Conservation (phyloP, 1,140 invertebrate species). For the Eufriesea mexicana region DNA sequence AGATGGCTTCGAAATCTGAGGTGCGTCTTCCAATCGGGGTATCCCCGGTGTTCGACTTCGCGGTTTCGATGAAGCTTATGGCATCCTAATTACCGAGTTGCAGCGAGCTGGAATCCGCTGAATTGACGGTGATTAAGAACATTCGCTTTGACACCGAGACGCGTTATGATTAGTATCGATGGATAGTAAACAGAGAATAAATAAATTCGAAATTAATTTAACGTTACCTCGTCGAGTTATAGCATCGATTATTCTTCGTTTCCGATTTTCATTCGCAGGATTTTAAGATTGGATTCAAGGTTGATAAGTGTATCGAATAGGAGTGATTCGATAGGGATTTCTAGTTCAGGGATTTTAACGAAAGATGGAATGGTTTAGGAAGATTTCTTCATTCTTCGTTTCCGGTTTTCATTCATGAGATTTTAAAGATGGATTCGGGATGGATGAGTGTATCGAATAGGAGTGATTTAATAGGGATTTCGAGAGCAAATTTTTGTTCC, state of each 20-base stretch:
- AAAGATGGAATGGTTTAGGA: not conserved
- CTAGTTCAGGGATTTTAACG: not conserved
- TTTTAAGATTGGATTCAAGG: too few species aligned
- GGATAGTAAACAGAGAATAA: too few species aligned
- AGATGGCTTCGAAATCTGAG: slow-evolving; percentile 56
- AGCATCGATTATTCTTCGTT: not conserved
- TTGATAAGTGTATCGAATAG: too few species aligned
- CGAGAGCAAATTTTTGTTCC: not conserved
- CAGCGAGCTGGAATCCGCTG: not conserved
- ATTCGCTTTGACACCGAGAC: not conserved
- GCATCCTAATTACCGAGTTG: slow-evolving; percentile 11
- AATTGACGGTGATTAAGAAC: not conserved
- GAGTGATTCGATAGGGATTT: too few species aligned
- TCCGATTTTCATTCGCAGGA: too few species aligned
- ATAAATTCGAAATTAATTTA: not conserved
- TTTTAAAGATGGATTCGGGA: too few species aligned
- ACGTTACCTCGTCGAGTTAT: not conserved
- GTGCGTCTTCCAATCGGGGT: slow-evolving; percentile 25
- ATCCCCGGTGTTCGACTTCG: not conserved
- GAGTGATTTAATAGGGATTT: too few species aligned
- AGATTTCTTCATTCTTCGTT: not conserved
- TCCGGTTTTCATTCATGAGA: too few species aligned
- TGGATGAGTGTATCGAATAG: too few species aligned
- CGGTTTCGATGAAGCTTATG: not conserved
- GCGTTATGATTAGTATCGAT: not conserved